Conservation (phyloP, 1,140 invertebrate species). For the Drosophila guanche region DNA sequence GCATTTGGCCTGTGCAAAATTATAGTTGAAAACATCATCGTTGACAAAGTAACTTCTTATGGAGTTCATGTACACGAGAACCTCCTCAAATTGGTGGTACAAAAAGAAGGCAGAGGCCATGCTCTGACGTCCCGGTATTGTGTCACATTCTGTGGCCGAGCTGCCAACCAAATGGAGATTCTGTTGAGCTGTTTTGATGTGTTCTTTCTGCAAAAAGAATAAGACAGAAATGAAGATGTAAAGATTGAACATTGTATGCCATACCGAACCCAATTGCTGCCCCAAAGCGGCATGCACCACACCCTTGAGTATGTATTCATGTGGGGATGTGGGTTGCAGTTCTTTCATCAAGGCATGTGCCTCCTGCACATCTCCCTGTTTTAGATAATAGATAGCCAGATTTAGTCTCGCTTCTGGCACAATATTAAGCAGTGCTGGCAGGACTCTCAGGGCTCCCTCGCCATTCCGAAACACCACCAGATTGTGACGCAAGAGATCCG, state of each 20-base stretch:
- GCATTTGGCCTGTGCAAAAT: constrained; percentile 97
- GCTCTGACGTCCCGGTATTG: constrained; percentile 96
- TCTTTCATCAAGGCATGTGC: constrained; percentile 96
- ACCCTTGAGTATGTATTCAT: constrained; percentile 98
- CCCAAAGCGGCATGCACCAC: constrained; percentile 97
- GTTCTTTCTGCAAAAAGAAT: constrained; percentile 89
- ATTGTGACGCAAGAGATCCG: constrained; percentile 97
- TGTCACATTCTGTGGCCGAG: constrained; percentile 97
- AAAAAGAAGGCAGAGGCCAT: constrained; percentile 99
- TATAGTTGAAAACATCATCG: constrained; percentile 99
- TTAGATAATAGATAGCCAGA: constrained; percentile 97
- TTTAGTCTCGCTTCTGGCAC: constrained; percentile 98
- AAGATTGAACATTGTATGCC: background rate
- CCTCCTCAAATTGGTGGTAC: constrained; percentile 97
- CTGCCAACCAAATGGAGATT: constrained; percentile 98
- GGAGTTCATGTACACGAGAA: constrained; percentile 97
- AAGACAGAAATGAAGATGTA: background rate
- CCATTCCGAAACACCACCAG: constrained; percentile 97
- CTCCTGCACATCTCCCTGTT: constrained; percentile 95
- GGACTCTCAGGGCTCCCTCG: constrained; percentile 95
- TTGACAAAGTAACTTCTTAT: constrained; percentile 98
- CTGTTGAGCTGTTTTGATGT: constrained; percentile 97
- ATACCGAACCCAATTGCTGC: constrained; percentile 95
- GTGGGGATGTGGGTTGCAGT: constrained; percentile 95
- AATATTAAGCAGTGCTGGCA: constrained; percentile 96